Evolutionary conservation across 2,888 invertebrate species (phyloP), one percentile per base, ranked within the genome.

Genomic region (Beris morrisii): DNA sequence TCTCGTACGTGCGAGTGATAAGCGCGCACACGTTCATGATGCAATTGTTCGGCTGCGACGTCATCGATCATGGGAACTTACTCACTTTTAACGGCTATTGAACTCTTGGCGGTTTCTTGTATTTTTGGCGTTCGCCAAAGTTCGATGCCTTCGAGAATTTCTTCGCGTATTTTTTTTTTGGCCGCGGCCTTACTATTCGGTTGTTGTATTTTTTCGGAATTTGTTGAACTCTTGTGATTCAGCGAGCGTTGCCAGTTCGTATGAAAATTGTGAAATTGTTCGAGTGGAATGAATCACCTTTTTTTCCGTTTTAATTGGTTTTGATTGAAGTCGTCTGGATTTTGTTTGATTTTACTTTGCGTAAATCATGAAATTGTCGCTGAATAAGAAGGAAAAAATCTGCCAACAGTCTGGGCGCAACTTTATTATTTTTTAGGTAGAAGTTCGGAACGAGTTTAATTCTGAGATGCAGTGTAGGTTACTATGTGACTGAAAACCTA

Each of bases 1-100:
- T 5, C 22, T 43, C n/a, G 48, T 48, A 53, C 50, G 12, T 52
- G 44, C 11, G 52, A 13, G 15, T 52, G 32, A 43, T 65, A 43
- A 22, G 52, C 5, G 44, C 11, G 22, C 52, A 11, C 52, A 22
- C 6, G 43, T 15, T n/a, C 7, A 28, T 56, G 61, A 56, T 54
- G 63, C 59, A 63, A 55, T 13, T 15, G 13, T 6, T n/a, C 48
- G 7, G 4, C 50, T 9, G 22, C 44, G 64, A 69, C 69, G 69
- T 69, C 69, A 69, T 46, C 48, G 9, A 7, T 15, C 61, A 55
- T 61, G 61, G 65, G 64, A 69, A 64, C 64, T 58, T 66, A 69
- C 58, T 66, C 67, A 69, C 65, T 69, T 69, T 69, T 69, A 65
- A 66, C 67, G 69, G 69, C 64, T 66, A 65, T 66, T 66, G 66